Percentiles rank a stretch among this genome's conserved stretches.
Evolutionary conservation across 2,888 invertebrate species (phyloP).

Genomic region (Serripes groenlandicus): DNA sequence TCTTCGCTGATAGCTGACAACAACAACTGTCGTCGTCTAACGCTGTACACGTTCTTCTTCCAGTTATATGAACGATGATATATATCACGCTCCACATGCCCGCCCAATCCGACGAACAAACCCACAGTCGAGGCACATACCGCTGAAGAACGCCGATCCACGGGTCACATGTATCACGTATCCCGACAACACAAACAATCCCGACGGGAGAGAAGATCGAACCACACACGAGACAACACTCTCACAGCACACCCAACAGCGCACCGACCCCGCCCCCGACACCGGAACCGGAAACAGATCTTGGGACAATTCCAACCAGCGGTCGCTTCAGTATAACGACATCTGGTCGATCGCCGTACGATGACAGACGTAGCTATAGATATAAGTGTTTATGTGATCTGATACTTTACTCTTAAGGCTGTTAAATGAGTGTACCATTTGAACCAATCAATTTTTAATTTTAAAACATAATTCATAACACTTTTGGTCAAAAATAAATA

Average conservation of each 20-base stretch:
- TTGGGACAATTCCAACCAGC: background rate
- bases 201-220: background rate
- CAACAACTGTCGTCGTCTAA: background rate
- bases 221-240: background rate
- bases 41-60: background rate
- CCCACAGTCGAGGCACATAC: constrained; percentile 12
- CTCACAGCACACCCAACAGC: background rate
- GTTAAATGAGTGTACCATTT: no score
- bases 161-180: no score
- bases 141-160: no score
- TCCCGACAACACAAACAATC: no score
- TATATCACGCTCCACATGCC: constrained; percentile 58
- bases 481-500: no score
- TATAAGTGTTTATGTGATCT: background rate
- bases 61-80: constrained; percentile 59
- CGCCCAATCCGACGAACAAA: constrained; percentile 43
- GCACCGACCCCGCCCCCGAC: constrained; percentile 3
- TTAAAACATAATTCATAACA: no score
- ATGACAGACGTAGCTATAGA: background rate
- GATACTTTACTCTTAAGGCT: no score
- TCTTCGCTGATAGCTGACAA: no score
- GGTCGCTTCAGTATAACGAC: constrained; percentile 15
- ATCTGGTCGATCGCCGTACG: background rate
- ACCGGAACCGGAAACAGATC: constrained; percentile 3
- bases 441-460: no score